Evolutionary conservation across 2,888 invertebrate species (phyloP).

Genomic region (Phortica okadai): DNA sequence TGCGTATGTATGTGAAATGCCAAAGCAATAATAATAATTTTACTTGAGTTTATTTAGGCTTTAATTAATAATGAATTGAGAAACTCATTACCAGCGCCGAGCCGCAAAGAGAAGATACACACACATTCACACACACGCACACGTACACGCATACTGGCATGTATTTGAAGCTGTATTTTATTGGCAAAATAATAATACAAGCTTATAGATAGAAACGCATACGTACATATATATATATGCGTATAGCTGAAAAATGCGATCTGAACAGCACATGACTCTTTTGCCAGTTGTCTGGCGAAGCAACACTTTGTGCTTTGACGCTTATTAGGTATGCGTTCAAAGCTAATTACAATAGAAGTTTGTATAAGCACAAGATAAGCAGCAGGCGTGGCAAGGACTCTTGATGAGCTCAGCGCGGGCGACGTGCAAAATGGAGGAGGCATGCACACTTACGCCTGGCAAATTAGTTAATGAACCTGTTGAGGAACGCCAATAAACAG

Average conservation of each 20-base stretch:
- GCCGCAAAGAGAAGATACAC: constrained; percentile 52
- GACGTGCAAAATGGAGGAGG: constrained; percentile 32
- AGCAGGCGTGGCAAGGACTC: neutral
- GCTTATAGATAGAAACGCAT: neutral
- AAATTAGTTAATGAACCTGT: constrained; percentile 65
- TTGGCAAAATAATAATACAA: neutral
- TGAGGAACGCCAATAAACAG: constrained; percentile 55
- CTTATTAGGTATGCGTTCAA: constrained; percentile 15
- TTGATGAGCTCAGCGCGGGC: neutral
- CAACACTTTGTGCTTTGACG: neutral
- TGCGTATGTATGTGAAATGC: neutral
- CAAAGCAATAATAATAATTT: constrained; percentile 64
- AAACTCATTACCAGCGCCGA: constrained; percentile 61
- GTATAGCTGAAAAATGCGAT: neutral
- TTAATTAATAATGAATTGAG: constrained; percentile 69
- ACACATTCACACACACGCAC: constrained; percentile 32
- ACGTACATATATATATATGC: neutral
- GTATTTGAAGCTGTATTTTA: neutral
- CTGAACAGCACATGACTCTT: neutral
- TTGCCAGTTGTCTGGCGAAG: too few relatives aligned
- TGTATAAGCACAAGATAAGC: neutral
- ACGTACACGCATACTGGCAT: neutral
- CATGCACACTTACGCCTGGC: constrained; percentile 35
- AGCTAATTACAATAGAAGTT: constrained; percentile 56
- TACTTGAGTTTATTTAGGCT: constrained; percentile 63